A percentile compares a stretch with the other conserved stretches of the same genome.
Conservation (phyloP, 2,797 vertebrate genomes). For the Calcarius lapponicus region DNA sequence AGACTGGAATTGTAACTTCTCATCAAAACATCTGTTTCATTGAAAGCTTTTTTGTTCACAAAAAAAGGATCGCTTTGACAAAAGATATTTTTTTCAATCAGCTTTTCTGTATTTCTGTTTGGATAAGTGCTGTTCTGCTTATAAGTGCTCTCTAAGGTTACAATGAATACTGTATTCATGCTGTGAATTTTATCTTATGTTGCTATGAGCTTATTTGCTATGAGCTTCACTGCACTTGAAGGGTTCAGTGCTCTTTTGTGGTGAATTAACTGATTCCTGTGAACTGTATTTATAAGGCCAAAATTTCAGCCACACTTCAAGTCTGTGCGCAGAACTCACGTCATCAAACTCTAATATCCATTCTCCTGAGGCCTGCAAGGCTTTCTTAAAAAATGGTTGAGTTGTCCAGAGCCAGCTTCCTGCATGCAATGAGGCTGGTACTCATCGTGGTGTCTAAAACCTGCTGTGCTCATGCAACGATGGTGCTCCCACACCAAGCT, state of each 20-base stretch:
- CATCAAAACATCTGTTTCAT: neutral
- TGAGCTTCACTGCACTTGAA: neutral
- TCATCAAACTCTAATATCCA: neutral
- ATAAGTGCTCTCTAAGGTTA: neutral
- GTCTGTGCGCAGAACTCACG: fast-evolving
- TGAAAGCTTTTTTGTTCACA: neutral
- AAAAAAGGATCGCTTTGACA: neutral
- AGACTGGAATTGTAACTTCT: neutral
- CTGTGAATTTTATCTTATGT: neutral
- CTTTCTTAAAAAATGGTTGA: neutral
- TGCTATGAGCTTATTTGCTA: neutral
- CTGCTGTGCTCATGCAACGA: neutral
- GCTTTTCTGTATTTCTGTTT: neutral
- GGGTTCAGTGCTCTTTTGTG: neutral
- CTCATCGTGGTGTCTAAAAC: neutral
- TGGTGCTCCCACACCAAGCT: neutral
- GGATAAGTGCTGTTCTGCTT: neutral
- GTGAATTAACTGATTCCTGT: neutral
- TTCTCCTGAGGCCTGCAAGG: neutral
- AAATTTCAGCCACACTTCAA: neutral
- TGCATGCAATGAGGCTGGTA: neutral
- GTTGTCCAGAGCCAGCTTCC: neutral
- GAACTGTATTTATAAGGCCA: neutral
- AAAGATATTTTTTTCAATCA: neutral
- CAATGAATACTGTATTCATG: neutral